Conservation (phyloP, 2,888 invertebrate genomes). For the Zootermopsis nevadensis region DNA sequence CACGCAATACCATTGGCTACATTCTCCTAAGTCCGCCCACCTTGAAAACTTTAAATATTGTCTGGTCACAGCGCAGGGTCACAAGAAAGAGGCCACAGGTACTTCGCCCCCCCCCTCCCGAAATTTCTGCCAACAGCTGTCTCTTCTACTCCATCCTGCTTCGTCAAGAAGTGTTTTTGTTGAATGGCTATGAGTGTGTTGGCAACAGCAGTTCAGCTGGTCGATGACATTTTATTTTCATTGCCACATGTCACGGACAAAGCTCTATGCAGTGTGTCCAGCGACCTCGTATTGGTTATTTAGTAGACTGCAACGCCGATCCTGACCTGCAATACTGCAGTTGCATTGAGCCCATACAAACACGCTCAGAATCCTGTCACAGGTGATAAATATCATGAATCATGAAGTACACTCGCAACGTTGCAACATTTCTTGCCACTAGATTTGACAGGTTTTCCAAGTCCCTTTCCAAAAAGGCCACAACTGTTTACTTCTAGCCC, state of each 20-base stretch:
- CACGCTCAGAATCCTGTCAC: not conserved
- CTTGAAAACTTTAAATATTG: conserved; percentile 41
- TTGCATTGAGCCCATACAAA: not conserved
- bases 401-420: no score
- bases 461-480: no score
- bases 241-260: conserved; percentile 10
- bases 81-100: conserved; percentile 26
- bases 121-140: not conserved
- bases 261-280: not conserved
- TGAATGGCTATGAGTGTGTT: not conserved
- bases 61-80: conserved; percentile 40
- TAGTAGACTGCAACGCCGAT: not conserved
- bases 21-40: conserved; percentile 26
- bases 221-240: not conserved
- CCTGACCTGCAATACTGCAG: not conserved
- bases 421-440: no score
- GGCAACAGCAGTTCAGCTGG: not conserved
- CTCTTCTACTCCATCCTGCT: not conserved
- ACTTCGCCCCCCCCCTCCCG: not conserved
- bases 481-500: no score
- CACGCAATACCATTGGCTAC: conserved; percentile 32
- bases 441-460: no score
- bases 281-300: not conserved
- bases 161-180: not conserved
- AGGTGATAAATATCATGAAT: no score